Percentiles rank a stretch among this genome's conserved stretches.
These are phyloP conservation scores for Dascillus cervinus DNA, from an alignment of 2,888 invertebrate species.

Conservation along the genomic window DNA sequence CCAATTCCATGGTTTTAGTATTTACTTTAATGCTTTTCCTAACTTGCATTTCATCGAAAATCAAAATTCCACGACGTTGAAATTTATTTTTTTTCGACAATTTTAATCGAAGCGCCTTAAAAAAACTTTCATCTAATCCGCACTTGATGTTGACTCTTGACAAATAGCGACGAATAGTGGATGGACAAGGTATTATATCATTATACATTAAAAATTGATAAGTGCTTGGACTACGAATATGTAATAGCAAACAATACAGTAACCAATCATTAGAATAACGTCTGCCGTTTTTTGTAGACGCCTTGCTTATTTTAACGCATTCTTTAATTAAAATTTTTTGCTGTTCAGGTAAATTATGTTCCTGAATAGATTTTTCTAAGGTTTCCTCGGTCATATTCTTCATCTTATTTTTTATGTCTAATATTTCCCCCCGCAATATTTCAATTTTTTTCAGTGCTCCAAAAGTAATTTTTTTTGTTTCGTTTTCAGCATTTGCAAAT, in stretches of 20 bases:
- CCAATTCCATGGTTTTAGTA: conserved; percentile 7
- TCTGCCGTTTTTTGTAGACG: conserved; percentile 2
- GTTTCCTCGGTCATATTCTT: too few species aligned
- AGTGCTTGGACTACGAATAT: conserved; percentile 6
- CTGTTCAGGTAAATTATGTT: too few species aligned
- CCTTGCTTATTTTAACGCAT: too few species aligned
- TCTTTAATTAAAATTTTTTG: too few species aligned
- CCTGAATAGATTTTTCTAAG: too few species aligned
- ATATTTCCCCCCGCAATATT: too few species aligned
- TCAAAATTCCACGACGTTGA: conserved; percentile 5
- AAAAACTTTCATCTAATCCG: conserved; percentile 9
- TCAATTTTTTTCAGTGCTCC: too few species aligned
- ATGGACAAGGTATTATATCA: conserved; percentile 6
- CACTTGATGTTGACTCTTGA: conserved; percentile 6
- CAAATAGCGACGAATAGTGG: conserved; percentile 6
- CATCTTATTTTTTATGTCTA: too few species aligned
- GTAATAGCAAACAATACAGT: conserved; percentile 6
- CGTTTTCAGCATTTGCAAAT: too few species aligned
- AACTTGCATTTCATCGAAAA: conserved; percentile 9
- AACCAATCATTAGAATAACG: conserved; percentile 9
- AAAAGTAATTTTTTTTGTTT: too few species aligned
- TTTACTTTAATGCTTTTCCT: conserved; percentile 1
- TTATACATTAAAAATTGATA: conserved; percentile 7
- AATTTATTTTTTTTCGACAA: conserved; percentile 1
- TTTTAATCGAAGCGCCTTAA: conserved; percentile 8